Evolutionary conservation across 1,140 invertebrate species (phyloP).

Genomic region (Acromyrmex echinatior): DNA sequence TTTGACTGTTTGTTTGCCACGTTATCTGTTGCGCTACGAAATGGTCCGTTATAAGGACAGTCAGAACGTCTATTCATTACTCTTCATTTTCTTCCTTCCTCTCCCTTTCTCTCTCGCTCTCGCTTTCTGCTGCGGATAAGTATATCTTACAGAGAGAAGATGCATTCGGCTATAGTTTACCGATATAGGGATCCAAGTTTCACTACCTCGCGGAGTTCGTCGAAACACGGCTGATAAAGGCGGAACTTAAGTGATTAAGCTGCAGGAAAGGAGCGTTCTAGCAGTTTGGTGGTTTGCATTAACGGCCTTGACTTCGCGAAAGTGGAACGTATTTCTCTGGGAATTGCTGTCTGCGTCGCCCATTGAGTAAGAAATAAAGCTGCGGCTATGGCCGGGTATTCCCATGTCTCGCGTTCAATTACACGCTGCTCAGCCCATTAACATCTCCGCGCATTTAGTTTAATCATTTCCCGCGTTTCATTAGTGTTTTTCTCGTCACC

Average conservation of each 20-base stretch:
- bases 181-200: conserved; percentile 59
- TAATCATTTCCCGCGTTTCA: conserved; percentile 66
- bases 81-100: not conserved
- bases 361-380: conserved; percentile 77
- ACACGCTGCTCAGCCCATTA: conserved; percentile 68
- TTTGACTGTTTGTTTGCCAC: conserved; percentile 8
- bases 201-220: conserved; percentile 42
- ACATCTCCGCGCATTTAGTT: conserved; percentile 68
- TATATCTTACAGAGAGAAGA: conserved; percentile 45
- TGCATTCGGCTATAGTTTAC: conserved; percentile 39
- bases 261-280: conserved; percentile 72
- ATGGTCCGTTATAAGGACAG: not conserved
- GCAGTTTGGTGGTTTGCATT: conserved; percentile 77
- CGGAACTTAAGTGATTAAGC: conserved; percentile 76
- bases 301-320: conserved; percentile 74
- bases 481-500: conserved; percentile 45
- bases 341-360: conserved; percentile 75
- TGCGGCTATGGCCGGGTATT: conserved; percentile 68
- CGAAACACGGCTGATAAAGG: conserved; percentile 73
- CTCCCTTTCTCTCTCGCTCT: not conserved
- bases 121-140: conserved; percentile 12
- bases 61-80: conserved; percentile 32
- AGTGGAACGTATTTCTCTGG: conserved; percentile 74
- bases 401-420: conserved; percentile 75
- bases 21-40: conserved; percentile 53